Base-by-base conservation (phyloP, 1,140 invertebrate species). In the Proctacanthus coquilletti region DNA sequence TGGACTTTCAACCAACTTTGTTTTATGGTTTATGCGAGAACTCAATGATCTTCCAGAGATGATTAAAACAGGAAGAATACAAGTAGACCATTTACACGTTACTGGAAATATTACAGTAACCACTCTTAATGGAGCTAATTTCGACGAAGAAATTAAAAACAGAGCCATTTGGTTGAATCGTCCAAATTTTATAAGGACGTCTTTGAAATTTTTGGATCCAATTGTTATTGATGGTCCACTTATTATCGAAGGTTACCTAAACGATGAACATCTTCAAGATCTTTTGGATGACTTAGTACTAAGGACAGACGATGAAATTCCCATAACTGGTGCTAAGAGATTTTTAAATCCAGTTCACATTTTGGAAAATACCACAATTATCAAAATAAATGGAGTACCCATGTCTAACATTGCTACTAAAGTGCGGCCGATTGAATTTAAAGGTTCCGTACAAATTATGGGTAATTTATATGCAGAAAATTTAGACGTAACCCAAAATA, bases 161-260 rank as follows among this genome's bases (percentile, higher is more conserved):
- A 42, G 49, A 8, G 48, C 42, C 5, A 46, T 59, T 18, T 56
- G 55, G 55, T 17, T 59, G 33, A 49, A 59, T 34, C 44, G 42
- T 4, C 42, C 44, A 18, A 57, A 58, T 14, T 48, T 49, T 11
- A 17, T 58, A 4, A 41, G 42, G 5, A 52, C 30, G 2, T 31
- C 18, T 3, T 46, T 56, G 37, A 36, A 14, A 2, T 48, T 57
- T 14, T 10, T 34, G 3, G 33, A 34, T 34, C n/a, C 21, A 30
- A n/a, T 31, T 47, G 2, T 17, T 42, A 5, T 42, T 53, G 0
- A 31, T 36, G 0, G 39, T 57, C 10, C 39, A 25, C 18, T 36
- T 5, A 29, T 42, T 11, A 31, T 57, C 0, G 30, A 43, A 4
- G 44, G 32, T 5, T 44, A 51, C 20, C 40, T 58, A 0, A 53